Evolutionary conservation across 2,797 vertebrate species (phyloP), one percentile per base, ranked within the genome.

Genomic region (Myotis planiceps): DNA sequence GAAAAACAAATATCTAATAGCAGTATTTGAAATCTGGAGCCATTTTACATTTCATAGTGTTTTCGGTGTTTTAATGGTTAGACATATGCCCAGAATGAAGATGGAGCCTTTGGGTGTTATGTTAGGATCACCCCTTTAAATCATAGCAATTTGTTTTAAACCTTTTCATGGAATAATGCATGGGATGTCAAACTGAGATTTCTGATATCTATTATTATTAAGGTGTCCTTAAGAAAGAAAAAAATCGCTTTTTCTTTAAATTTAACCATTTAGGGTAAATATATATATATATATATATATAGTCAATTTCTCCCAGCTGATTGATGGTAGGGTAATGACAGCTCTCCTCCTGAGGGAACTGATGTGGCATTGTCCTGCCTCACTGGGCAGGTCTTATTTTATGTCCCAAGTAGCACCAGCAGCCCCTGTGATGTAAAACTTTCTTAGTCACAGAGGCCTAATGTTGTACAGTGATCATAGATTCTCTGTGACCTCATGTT

Each of bases 91-190:
- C n/a, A 49, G n/a, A 53, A 81, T 69, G 5, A 94, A 72, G 32
- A 92, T 3, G 3, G 7, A 84, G 9, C 3, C 9, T 76, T 92
- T 39, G 27, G 16, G 3, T 53, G 12, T 8, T 65, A 25, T 53
- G 32, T 91, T 92, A 84, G 12, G 19, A 92, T 90, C 66, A 83
- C 4, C n/a, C 66, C 74, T 96, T 8, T 83, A 42, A 95, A 79
- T 81, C 34, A 49, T 4, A 94, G 23, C 9, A 9, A 49, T 95
- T 92, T 83, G 8, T 80, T 96, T 86, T 55, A 72, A 86, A 78
- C 2, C 16, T 15, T 71, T 81, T 49, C 74, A 6, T 69, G 47
- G 29, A 78, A 72, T 82, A 88, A 29, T 87, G 39, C 8, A 42
- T 9, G 9, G 9, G 42, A 2, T 42, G 9, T 42, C 42, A 42